Conservation (phyloP, 2,888 invertebrate genomes). For the Dryobota labecula region DNA sequence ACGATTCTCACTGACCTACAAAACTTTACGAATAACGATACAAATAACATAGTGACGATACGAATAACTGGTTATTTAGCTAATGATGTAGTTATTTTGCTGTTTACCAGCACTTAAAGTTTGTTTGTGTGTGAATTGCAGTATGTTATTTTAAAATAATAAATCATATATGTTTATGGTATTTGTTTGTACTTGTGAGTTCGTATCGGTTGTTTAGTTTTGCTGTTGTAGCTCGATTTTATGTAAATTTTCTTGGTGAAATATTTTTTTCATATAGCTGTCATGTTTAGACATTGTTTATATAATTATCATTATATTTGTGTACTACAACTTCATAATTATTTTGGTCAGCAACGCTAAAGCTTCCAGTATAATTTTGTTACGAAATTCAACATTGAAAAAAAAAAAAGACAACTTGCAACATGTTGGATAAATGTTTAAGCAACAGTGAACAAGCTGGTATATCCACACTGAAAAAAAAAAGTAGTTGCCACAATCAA, state of each 20-base stretch:
- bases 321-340: not conserved
- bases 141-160: conserved; percentile 3
- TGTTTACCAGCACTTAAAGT: conserved; percentile 4
- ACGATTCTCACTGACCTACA: conserved; percentile 53
- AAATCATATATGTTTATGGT: not conserved
- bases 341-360: too few species aligned
- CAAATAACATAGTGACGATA: conserved; percentile 18
- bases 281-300: too few species aligned
- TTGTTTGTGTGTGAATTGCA: not conserved
- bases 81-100: conserved; percentile 30
- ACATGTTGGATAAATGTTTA: too few species aligned
- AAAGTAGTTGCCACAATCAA: too few species aligned
- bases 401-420: too few species aligned
- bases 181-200: not conserved
- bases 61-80: conserved; percentile 35
- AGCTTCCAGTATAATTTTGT: too few species aligned
- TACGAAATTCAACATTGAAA: too few species aligned
- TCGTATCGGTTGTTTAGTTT: not conserved
- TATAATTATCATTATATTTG: not conserved
- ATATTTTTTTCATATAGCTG: too few species aligned
- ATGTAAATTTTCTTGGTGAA: not conserved
- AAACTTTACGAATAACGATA: conserved; percentile 43
- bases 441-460: too few species aligned
- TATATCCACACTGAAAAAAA: too few species aligned
- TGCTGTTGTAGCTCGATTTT: not conserved